Evolutionary conservation across 2,888 invertebrate species (phyloP), one percentile per base, ranked within the genome.

Genomic region (Pediacus dermestoides): DNA sequence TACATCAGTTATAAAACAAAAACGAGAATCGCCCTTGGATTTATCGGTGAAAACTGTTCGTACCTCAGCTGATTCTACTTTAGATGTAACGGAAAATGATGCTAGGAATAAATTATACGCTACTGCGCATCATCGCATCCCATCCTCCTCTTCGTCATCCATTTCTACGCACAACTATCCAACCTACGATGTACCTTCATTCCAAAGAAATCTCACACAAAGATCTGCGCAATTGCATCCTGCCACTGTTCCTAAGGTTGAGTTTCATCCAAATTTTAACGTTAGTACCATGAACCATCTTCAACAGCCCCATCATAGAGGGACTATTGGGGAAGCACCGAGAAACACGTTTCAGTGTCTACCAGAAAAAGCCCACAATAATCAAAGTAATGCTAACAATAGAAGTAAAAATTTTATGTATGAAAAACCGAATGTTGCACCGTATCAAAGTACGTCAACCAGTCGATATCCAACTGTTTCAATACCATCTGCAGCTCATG

Each of bases 11-110:
- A 31, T 51, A 4, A 56, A 67, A 41, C 64, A 64, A 18, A 84
- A 82, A 61, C 74, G 82, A 21, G 85, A 85, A 66, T 88, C 88
- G 6, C 91, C 90, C 0, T 70, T 92, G 42, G 92, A 92, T 70
- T 73, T 92, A 34, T 91, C 91, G 0, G 88, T 91, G 28, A 90
- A 91, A 66, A 91, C 90, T 1, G 83, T 91, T 0, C 82, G 88
- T 63, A 89, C 89, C 33, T 84, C 88, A 2, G 89, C 91, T 0
- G 90, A 91, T 68, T 90, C 90, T 0, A 90, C 91, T 1, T 14
- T 28, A 3, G 28, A 28, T 14, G 28, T 84, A 56, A 79, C 80
- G 36, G 66, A 72, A 8, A 80, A 80, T 57, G 60, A 63, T 9
- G 44, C 50, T 16, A 41, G 56, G 21, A 48, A 50, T 12, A 60